Conservation (phyloP, 30 jellyfish, hydroid and myxozoan species). For the Clytia hemisphaerica region DNA sequence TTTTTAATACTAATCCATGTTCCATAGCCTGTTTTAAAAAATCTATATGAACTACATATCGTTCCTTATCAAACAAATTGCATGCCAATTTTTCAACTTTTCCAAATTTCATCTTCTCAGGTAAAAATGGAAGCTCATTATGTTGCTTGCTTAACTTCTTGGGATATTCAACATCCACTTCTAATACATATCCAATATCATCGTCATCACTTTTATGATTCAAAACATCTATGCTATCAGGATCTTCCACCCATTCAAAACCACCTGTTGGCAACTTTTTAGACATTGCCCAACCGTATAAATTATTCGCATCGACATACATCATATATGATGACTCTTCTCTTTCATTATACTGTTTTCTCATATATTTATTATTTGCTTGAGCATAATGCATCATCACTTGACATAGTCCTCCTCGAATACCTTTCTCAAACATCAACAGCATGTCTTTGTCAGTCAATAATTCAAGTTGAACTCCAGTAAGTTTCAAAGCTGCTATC, state of each 20-base stretch:
- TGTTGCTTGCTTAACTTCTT: constrained; percentile 39
- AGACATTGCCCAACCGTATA: constrained; percentile 66
- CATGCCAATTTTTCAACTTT: constrained; percentile 38
- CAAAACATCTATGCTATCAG: not conserved
- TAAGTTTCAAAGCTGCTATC: constrained; percentile 10
- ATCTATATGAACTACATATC: constrained; percentile 38
- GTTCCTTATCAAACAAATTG: constrained; percentile 27
- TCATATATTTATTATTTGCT: constrained; percentile 8
- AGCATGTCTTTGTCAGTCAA: constrained; percentile 1
- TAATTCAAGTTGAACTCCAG: not conserved
- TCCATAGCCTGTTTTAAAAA: constrained; percentile 21
- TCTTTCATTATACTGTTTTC: not conserved
- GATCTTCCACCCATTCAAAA: constrained; percentile 42
- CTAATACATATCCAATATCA: constrained; percentile 39
- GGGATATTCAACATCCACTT: constrained; percentile 64
- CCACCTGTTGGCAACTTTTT: constrained; percentile 49
- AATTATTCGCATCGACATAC: constrained; percentile 62
- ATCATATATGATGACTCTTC: constrained; percentile 20
- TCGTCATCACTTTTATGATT: not conserved
- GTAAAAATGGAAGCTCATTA: constrained; percentile 52
- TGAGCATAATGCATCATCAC: not conserved
- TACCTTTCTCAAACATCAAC: constrained; percentile 26
- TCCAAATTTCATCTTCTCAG: constrained; percentile 23
- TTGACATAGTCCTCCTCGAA: constrained; percentile 16
- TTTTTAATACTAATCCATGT: not conserved